Conservation (phyloP, 2,797 vertebrate species). For the Pseudochirops corinnae region DNA sequence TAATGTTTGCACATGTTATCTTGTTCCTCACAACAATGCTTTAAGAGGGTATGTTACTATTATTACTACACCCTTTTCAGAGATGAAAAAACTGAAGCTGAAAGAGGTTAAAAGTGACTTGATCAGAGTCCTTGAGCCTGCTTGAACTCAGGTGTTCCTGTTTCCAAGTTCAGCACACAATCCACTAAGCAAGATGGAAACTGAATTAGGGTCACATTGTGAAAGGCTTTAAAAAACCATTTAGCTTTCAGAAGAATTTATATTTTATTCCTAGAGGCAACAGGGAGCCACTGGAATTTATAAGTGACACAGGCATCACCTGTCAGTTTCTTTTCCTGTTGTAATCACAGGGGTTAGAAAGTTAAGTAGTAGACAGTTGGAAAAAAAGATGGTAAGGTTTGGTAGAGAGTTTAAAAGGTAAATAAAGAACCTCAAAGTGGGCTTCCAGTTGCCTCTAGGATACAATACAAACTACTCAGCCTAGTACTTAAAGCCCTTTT, state of each 20-base stretch:
- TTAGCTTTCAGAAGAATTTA: neutral
- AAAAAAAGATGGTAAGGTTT: neutral
- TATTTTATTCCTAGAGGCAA: neutral
- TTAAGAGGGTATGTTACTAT: neutral
- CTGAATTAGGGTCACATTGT: neutral
- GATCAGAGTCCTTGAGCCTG: neutral
- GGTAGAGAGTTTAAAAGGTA: neutral
- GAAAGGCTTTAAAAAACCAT: neutral
- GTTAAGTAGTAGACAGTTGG: slow-evolving; percentile 9
- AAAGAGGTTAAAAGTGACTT: neutral
- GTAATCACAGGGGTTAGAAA: slow-evolving; percentile 4
- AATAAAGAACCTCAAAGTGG: neutral
- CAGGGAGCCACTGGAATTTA: neutral
- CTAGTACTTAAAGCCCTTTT: neutral
- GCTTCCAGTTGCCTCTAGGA: neutral
- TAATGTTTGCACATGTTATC: neutral
- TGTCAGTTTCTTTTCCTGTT: slow-evolving; percentile 18
- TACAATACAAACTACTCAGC: neutral
- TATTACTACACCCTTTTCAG: neutral
- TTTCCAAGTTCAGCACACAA: neutral
- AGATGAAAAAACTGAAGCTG: neutral
- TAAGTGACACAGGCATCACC: neutral
- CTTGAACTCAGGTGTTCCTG: neutral
- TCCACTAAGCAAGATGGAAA: neutral
- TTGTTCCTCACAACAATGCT: neutral